Evolutionary conservation across 2,888 invertebrate species (phyloP).

Genomic region (Steinernema scapterisci): DNA sequence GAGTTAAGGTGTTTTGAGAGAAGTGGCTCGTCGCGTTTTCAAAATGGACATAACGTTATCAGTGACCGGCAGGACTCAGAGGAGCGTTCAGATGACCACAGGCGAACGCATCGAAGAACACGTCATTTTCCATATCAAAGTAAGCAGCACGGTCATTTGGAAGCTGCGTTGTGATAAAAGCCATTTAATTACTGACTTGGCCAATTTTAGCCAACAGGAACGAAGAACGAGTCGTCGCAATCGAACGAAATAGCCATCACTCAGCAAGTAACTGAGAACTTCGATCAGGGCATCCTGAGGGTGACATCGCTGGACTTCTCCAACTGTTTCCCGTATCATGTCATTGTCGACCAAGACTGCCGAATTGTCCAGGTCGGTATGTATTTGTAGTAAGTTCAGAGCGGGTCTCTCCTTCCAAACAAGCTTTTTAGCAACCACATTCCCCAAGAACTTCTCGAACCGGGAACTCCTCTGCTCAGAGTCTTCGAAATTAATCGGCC

Average conservation of each 20-base stretch:
- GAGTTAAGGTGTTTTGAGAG: slow-evolving; percentile 86
- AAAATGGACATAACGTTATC: slow-evolving; percentile 88
- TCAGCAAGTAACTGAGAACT: not conserved
- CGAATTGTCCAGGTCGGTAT: slow-evolving; percentile 61
- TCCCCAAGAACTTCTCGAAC: slow-evolving; percentile 55
- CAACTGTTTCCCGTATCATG: slow-evolving; percentile 56
- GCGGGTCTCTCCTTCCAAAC: not conserved
- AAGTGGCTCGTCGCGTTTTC: slow-evolving; percentile 89
- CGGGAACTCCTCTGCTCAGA: slow-evolving; percentile 59
- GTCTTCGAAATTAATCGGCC: slow-evolving; percentile 63
- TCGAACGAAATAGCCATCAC: not conserved
- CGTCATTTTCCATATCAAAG: slow-evolving; percentile 50
- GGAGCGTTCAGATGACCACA: slow-evolving; percentile 77
- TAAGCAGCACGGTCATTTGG: not conserved
- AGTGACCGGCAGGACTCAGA: slow-evolving; percentile 81
- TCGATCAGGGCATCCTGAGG: slow-evolving; percentile 24
- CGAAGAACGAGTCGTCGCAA: slow-evolving; percentile 8
- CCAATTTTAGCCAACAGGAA: not conserved
- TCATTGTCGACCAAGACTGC: slow-evolving; percentile 64
- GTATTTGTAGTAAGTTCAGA: slow-evolving; percentile 54
- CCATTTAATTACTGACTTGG: not conserved
- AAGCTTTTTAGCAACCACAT: slow-evolving; percentile 55
- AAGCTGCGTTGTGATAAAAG: not conserved
- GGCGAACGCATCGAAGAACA: slow-evolving; percentile 69
- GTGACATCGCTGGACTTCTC: slow-evolving; percentile 35